phyloP scores from a whole-genome alignment of 2,797 vertebrate genomes.

The Phataginus tricuspis region DNA sequence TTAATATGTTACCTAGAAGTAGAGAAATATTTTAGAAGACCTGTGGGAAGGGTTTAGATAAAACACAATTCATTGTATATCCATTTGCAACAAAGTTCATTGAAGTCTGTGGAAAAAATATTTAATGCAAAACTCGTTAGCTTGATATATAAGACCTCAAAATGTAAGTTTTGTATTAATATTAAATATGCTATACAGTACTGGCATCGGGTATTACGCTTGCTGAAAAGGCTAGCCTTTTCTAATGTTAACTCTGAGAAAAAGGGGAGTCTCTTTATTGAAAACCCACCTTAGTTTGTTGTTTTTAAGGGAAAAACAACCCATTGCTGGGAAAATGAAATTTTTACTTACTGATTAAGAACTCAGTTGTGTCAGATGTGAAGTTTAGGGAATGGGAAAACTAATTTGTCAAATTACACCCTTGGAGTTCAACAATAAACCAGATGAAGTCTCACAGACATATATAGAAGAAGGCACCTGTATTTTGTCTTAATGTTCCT shows the following conservation, averaged over 20 bases:
- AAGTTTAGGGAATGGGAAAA: conserved; percentile 41
- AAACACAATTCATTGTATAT: conserved; percentile 41
- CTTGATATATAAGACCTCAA: neutral
- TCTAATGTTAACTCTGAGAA: conserved; percentile 27
- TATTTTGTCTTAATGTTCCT: conserved; percentile 65
- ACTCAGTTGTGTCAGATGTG: conserved; percentile 50
- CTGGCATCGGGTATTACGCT: neutral
- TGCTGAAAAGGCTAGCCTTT: neutral
- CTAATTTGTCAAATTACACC: conserved; percentile 61
- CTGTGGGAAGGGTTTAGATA: conserved; percentile 7
- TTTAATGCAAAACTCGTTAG: neutral
- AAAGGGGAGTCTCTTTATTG: neutral
- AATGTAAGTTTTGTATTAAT: conserved; percentile 32
- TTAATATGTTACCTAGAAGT: conserved; percentile 40
- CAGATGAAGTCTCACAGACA: neutral
- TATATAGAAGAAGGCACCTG: conserved; percentile 46
- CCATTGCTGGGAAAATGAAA: neutral
- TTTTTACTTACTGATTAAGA: conserved; percentile 62
- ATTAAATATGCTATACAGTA: neutral
- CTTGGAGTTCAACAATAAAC: conserved; percentile 61
- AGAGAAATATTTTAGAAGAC: conserved; percentile 6
- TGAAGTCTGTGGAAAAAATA: neutral
- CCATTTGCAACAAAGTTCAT: conserved; percentile 32
- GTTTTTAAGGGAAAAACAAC: conserved; percentile 23
- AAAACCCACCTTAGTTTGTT: neutral